Evolutionary conservation across 2,888 invertebrate genomes (phyloP).

Genomic region (Xiphydria camelus): DNA sequence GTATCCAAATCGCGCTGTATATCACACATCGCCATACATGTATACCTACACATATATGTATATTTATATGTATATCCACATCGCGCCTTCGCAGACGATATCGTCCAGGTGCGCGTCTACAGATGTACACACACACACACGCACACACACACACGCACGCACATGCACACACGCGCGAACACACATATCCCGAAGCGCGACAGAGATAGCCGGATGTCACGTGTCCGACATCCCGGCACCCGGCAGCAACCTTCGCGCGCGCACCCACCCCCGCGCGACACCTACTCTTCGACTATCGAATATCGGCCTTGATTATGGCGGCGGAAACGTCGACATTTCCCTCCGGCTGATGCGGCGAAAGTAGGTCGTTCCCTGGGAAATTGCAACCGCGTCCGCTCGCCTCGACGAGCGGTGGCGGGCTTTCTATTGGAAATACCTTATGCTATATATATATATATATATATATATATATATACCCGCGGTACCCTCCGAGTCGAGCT

Average conservation of each 20-base stretch:
- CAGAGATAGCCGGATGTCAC: constrained; percentile 12
- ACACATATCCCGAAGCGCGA: too few species aligned
- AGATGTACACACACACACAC: background rate
- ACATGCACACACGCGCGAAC: too few species aligned
- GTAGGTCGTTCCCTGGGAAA: constrained; percentile 24
- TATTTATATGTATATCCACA: constrained; percentile 6
- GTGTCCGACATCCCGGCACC: constrained; percentile 13
- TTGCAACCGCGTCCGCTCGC: constrained; percentile 8
- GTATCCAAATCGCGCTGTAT: constrained; percentile 15
- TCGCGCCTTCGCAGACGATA: constrained; percentile 11
- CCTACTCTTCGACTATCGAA: constrained; percentile 16
- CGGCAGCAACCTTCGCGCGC: constrained; percentile 5
- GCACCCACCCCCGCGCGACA: constrained; percentile 2
- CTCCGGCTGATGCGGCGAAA: constrained; percentile 15
- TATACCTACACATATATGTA: constrained; percentile 3
- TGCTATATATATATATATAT: too few species aligned
- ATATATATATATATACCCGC: too few species aligned
- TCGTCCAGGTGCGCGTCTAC: constrained; percentile 10
- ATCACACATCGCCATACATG: constrained; percentile 12
- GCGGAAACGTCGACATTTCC: constrained; percentile 15
- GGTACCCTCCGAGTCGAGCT: too few species aligned
- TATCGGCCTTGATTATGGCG: constrained; percentile 21
- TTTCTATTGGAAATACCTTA: constrained; percentile 11
- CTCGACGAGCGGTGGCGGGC: background rate
- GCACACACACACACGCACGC: too few species aligned